These are phyloP conservation scores for Proterorhinus semilunaris DNA, from an alignment of 2,113 vertebrate genomes.

Conservation along the genomic window DNA sequence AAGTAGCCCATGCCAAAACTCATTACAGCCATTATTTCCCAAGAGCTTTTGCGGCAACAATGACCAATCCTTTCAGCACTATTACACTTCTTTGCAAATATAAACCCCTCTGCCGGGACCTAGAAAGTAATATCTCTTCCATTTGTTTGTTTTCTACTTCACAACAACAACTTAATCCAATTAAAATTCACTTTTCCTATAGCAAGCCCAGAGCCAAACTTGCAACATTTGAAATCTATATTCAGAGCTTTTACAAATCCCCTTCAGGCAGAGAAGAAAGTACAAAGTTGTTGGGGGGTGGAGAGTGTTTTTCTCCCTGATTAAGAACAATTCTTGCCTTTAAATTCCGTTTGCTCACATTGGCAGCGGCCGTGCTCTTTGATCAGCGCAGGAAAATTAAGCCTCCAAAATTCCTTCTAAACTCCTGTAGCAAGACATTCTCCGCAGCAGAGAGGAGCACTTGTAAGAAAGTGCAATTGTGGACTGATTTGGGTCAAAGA, in stretches of 20 bases:
- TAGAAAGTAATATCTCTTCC: conserved; percentile 1
- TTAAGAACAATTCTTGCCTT: conserved; percentile 11
- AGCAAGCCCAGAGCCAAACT: not conserved
- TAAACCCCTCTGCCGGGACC: not conserved
- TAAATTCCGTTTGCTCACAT: conserved; percentile 11
- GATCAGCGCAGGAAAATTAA: conserved; percentile 5
- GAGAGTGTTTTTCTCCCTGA: not conserved
- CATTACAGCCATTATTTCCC: conserved; percentile 2
- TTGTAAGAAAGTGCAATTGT: not conserved
- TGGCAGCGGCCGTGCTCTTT: not conserved
- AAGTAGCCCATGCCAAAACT: not conserved
- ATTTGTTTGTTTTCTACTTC: conserved; percentile 16
- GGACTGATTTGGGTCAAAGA: not conserved
- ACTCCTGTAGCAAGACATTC: not conserved
- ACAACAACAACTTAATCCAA: conserved; percentile 30
- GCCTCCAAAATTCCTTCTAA: conserved; percentile 1
- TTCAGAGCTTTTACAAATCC: conserved; percentile 11
- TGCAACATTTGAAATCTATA: conserved; percentile 16
- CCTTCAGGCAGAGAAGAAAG: not conserved
- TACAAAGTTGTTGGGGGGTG: not conserved
- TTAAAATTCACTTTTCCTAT: conserved; percentile 11
- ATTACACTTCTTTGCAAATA: not conserved
- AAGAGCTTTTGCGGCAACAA: conserved; percentile 7
- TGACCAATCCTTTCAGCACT: not conserved
- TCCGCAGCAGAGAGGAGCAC: not conserved